A percentile compares a stretch with the other conserved stretches of the same genome.
phyloP scores from a whole-genome alignment of 2,888 invertebrate genomes.

The Patella depressa region DNA sequence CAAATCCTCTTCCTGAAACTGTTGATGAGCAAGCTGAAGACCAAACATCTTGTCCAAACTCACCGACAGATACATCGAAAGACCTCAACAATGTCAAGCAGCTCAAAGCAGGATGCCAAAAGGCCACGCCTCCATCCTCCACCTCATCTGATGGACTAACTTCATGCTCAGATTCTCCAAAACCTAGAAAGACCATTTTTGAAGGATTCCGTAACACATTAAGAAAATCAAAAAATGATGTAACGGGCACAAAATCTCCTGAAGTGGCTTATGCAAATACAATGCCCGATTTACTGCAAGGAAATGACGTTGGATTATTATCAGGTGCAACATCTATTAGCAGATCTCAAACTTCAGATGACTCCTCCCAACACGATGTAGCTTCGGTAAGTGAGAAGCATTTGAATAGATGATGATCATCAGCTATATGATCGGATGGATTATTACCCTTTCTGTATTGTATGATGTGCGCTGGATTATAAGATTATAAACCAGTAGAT shows the following conservation, averaged over 20 bases:
- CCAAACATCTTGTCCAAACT: slow-evolving; percentile 53
- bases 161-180: slow-evolving; percentile 59
- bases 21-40: slow-evolving; percentile 23
- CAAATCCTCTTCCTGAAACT: slow-evolving; percentile 44
- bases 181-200: slow-evolving; percentile 75
- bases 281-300: slow-evolving; percentile 47
- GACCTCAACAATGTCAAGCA: slow-evolving; percentile 26
- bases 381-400: slow-evolving; percentile 53
- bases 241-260: slow-evolving; percentile 21
- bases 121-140: slow-evolving; percentile 14
- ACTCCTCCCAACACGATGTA: slow-evolving; percentile 44
- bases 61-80: slow-evolving; percentile 47
- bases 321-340: slow-evolving; percentile 33
- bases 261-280: slow-evolving; percentile 38
- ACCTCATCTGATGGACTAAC: slow-evolving; percentile 25
- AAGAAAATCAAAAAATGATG: slow-evolving; percentile 73
- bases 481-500: too few species aligned
- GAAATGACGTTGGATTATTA: slow-evolving; percentile 32
- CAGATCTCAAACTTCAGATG: slow-evolving; percentile 39
- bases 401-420: slow-evolving; percentile 38
- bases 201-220: slow-evolving; percentile 78
- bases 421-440: neutral
- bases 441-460: slow-evolving; percentile 11
- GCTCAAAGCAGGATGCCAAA: slow-evolving; percentile 12
- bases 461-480: slow-evolving; percentile 25